phyloP scores from a whole-genome alignment of 2,888 invertebrate species.

The Myathropa florea region DNA sequence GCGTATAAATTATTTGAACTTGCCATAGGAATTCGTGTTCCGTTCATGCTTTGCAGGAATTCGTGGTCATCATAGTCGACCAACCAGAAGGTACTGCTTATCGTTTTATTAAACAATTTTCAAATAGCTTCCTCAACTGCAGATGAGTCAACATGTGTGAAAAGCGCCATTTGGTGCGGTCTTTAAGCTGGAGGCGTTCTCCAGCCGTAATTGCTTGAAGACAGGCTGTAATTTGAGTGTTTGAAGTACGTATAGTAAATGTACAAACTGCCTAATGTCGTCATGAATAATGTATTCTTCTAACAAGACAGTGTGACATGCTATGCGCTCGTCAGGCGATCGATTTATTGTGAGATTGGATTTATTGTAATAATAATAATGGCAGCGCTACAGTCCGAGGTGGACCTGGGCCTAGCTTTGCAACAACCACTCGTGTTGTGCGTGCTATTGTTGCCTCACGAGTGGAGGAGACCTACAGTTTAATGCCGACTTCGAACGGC shows the following conservation, averaged over 20 bases:
- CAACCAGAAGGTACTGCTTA: not conserved
- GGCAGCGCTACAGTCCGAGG: no score
- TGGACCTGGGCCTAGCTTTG: no score
- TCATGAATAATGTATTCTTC: not conserved
- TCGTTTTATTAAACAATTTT: not conserved
- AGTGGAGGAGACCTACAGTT: no score
- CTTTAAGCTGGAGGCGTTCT: not conserved
- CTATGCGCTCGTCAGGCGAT: not conserved
- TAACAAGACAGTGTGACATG: not conserved
- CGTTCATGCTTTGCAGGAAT: not conserved
- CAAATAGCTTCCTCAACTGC: not conserved
- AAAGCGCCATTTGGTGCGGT: not conserved
- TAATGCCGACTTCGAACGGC: no score
- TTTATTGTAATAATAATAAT: no score
- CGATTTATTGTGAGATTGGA: no score
- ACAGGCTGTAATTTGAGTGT: not conserved
- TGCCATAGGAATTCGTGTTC: not conserved
- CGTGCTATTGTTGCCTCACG: no score
- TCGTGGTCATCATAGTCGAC: not conserved
- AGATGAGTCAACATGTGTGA: not conserved
- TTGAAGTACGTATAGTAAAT: no score
- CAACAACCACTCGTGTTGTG: no score
- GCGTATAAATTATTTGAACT: not conserved
- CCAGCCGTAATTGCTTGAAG: not conserved
- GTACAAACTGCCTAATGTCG: no score